Base-by-base conservation (phyloP, 2,113 vertebrate genomes). In the Maccullochella peelii region DNA sequence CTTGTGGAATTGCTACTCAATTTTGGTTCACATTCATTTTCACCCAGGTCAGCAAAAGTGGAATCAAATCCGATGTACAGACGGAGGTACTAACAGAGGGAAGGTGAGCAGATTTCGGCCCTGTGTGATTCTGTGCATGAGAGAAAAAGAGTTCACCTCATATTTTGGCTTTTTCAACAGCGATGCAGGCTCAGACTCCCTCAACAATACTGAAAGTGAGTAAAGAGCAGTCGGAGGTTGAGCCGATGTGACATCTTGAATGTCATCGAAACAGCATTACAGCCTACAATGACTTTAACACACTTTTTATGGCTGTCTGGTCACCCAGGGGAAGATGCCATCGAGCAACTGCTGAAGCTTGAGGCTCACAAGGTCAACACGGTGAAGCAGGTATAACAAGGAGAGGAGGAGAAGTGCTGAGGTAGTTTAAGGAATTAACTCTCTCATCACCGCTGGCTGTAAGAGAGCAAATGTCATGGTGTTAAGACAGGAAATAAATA, bases 311-410 rank as follows among this genome's bases (percentile, higher is more conserved):
- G 54, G 38, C 75, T 80, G 69, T 84, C 68, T 88, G 71, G 57
- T 83, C 82, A 50, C 86, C 70, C 74, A 95, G 91, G 78, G 84
- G 87, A 95, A 93, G 97, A 95, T 86, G 90, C 94, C 63, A 97
- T 99, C 71, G 97, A 98, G 92, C 95, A 97, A 61, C 95, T 99
- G 83, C 96, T 98, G 86, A 95, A 85, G 81, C 91, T 95, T 74
- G 96, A 95, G 66, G 94, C 95, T 0, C 95, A 97, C 79, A 97
- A 97, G 94, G 94, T 98, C 93, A 91, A 94, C 20, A 94, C 94
- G 0, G 96, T 97, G 68, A 97, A 97, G 85, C 94, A 98, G 98
- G 98, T 99, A 92, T 11, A 91, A 86, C 40, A 68, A 40, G 10
- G 81, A 84, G 44, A 52, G 33, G 27, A 69, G 42, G 42, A 78